phyloP scores from a whole-genome alignment of 2,797 vertebrate species.

The Pseudopleuronectes americanus region DNA sequence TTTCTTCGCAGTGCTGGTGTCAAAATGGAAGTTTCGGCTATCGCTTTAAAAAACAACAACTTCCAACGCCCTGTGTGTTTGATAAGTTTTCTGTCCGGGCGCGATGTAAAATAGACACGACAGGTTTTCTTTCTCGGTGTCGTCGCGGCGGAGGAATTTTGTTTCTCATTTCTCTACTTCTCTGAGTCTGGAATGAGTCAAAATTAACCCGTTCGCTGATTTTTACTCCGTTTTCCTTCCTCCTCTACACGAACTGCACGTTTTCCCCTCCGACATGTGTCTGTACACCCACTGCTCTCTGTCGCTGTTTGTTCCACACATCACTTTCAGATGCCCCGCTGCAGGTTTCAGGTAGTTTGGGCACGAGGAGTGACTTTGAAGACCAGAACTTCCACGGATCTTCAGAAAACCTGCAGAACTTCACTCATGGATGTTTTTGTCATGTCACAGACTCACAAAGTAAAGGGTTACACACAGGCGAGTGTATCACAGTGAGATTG shows the following conservation, averaged over 20 bases:
- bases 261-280: constrained; percentile 53
- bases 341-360: constrained; percentile 25
- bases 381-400: neutral
- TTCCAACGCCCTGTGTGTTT: fast-evolving
- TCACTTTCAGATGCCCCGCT: neutral
- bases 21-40: fast-evolving
- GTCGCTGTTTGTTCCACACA: neutral
- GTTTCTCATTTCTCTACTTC: constrained; percentile 81
- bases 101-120: neutral
- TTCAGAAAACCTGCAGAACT: neutral
- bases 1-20: neutral
- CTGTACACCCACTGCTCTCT: constrained; percentile 59
- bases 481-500: neutral
- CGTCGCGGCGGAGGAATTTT: constrained; percentile 87
- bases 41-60: fast-evolving
- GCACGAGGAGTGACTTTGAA: neutral
- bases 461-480: too few species aligned
- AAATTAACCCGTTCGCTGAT: constrained; percentile 83
- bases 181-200: constrained; percentile 82
- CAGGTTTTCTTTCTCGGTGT: constrained; percentile 55
- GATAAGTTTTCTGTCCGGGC: fast-evolving
- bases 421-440: neutral
- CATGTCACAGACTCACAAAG: neutral
- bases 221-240: constrained; percentile 16
- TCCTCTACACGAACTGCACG: constrained; percentile 40